Evolutionary conservation across 92 coral and sea anemone species (phyloP).

Genomic region (Parazoanthus swiftii): DNA sequence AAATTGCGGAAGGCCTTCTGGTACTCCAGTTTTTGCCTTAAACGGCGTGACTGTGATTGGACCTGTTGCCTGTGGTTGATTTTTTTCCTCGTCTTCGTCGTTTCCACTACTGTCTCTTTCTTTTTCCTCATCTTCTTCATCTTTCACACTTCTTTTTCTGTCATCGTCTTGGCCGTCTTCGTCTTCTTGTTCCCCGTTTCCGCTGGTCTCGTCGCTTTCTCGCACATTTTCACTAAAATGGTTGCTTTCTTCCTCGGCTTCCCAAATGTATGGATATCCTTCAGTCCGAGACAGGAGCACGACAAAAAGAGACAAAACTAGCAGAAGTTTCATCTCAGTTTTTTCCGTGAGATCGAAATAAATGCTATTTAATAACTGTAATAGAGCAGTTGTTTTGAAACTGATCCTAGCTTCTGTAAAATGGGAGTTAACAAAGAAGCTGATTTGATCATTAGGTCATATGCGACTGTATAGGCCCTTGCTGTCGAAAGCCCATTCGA

Average conservation of each 20-base stretch:
- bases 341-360: background rate
- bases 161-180: background rate
- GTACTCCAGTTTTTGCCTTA: constrained; percentile 25
- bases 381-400: background rate
- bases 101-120: background rate
- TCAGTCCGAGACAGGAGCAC: background rate
- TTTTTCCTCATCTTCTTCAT: constrained; percentile 19
- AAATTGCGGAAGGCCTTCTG: constrained; percentile 16
- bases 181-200: constrained; percentile 18
- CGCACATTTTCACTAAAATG: background rate
- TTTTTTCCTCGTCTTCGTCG: background rate
- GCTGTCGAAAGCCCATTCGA: background rate
- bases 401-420: background rate
- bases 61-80: background rate
- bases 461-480: background rate
- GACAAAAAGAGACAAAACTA: background rate
- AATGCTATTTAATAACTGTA: background rate
- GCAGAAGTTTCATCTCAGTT: background rate
- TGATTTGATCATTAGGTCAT: constrained; percentile 28
- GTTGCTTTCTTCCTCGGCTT: background rate
- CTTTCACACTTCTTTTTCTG: constrained; percentile 24
- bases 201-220: constrained; percentile 14
- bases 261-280: constrained; percentile 21
- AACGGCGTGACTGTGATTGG: constrained; percentile 38
- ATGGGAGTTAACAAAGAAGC: background rate